Evolutionary conservation across 2,888 invertebrate species (phyloP), one percentile per base, ranked within the genome.

Genomic region (Ceramica pisi): DNA sequence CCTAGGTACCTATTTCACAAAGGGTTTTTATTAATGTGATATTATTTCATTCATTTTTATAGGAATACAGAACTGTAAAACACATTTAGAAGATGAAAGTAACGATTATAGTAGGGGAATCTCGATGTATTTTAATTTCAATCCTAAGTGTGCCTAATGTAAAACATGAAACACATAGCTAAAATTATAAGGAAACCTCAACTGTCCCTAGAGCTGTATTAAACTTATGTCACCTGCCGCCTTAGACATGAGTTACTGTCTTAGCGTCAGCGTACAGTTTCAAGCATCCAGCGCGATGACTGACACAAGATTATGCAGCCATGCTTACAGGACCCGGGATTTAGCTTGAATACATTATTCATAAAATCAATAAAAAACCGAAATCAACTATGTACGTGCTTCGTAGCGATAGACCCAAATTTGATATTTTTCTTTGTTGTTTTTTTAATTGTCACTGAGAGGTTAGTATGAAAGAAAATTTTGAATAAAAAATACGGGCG

Each of bases 231-330:
- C 62, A 53, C 56, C 41, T 69, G 55, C 16, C 72, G 53, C 14
- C 71, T 62, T 51, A 56, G 48, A 51, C 68, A 71, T 76, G 35
- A 68, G 68, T 79, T 56, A 68, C 57, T 68, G 46, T 41, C 67
- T 56, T 59, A 71, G 56, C 64, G 46, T 41, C 48, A 77, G 56
- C 57, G 50, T 44, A 57, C 59, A 75, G 78, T 56, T 61, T 57
- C 57, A 67, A 50, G 26, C 53, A 46, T 61, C 23, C 10, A 59
- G 16, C n/a, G 26, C 31, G 41, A 31, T 69, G 78, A 81, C 53
- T 77, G 72, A 63, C 67, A 59, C 26, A 14, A 41, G 72, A 71
- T 79, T 77, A 63, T 59, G 41, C 23, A 53, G 44, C 57, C 3
- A 26, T 63, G 59, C 50, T 77, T 66, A 51, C 23, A 67, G 50